Evolutionary conservation across 2,797 vertebrate species (phyloP).

Genomic region (Mus spretus): DNA sequence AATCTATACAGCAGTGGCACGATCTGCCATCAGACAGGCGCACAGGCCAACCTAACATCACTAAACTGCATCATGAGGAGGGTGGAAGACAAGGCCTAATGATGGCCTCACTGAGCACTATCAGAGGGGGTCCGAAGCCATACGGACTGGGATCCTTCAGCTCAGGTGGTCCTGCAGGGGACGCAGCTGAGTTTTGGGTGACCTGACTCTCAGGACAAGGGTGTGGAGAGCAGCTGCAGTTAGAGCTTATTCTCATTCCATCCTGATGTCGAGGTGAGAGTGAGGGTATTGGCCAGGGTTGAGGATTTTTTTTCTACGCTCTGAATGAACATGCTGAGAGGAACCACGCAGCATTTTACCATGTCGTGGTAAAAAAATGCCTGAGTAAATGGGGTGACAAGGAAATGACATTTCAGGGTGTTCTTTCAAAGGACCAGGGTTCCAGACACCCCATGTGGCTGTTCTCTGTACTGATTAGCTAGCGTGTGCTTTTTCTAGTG

Average conservation of each 20-base stretch:
- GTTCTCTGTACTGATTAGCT: fast-evolving
- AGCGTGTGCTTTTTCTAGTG: neutral
- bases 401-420: neutral
- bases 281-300: no score
- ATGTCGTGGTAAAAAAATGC: neutral
- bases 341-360: fast-evolving
- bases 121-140: fast-evolving
- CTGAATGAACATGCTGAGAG: neutral
- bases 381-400: neutral
- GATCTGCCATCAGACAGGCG: neutral
- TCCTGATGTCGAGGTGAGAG: fast-evolving
- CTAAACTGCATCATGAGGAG: neutral
- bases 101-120: neutral
- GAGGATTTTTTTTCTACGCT: neutral
- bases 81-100: neutral
- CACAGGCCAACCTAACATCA: neutral
- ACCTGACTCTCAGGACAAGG: neutral
- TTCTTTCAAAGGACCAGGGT: neutral
- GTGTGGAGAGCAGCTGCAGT: neutral
- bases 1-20: slow-evolving; percentile 89
- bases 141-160: neutral
- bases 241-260: neutral
- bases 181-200: no score
- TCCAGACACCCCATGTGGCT: no score
- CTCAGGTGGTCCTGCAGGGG: neutral